A percentile compares a stretch with the other conserved stretches of the same genome.
Evolutionary conservation across 2,113 vertebrate genomes (phyloP).

Genomic region (Prochilodus magdalenae): DNA sequence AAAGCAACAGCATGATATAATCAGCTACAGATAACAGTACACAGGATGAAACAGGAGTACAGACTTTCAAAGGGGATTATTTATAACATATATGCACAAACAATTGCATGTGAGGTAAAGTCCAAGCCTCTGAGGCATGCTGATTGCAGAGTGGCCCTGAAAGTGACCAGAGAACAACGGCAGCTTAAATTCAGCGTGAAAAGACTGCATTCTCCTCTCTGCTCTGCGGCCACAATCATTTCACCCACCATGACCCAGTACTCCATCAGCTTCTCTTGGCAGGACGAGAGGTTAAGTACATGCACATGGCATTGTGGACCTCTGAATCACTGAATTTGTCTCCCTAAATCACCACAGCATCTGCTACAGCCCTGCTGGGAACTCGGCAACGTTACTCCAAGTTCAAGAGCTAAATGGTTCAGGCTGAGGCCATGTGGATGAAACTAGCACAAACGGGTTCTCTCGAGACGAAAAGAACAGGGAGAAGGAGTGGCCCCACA

Average conservation of each 20-base stretch:
- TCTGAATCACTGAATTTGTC: constrained; percentile 9
- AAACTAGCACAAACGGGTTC: not conserved
- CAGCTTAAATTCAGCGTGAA: not conserved
- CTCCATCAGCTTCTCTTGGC: not conserved
- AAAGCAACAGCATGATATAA: constrained; percentile 1
- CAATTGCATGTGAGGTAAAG: not conserved
- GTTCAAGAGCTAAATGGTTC: not conserved
- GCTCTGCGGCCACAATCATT: not conserved
- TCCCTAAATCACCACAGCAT: constrained; percentile 14
- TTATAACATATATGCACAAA: constrained; percentile 2
- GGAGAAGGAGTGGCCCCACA: not conserved
- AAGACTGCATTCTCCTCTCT: not conserved
- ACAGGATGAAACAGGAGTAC: not conserved
- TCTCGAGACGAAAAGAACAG: not conserved
- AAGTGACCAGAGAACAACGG: constrained; percentile 6
- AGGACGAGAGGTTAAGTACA: constrained; percentile 11
- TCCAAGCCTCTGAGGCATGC: constrained; percentile 17
- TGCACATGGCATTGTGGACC: constrained; percentile 13
- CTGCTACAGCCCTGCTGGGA: not conserved
- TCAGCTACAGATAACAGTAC: constrained; percentile 19
- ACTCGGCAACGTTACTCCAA: not conserved
- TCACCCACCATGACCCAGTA: not conserved
- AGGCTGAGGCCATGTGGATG: not conserved
- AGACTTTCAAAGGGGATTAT: constrained; percentile 18
- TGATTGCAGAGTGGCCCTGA: constrained; percentile 16